phyloP scores from a whole-genome alignment of 2,113 vertebrate species.

The Eira barbara region DNA sequence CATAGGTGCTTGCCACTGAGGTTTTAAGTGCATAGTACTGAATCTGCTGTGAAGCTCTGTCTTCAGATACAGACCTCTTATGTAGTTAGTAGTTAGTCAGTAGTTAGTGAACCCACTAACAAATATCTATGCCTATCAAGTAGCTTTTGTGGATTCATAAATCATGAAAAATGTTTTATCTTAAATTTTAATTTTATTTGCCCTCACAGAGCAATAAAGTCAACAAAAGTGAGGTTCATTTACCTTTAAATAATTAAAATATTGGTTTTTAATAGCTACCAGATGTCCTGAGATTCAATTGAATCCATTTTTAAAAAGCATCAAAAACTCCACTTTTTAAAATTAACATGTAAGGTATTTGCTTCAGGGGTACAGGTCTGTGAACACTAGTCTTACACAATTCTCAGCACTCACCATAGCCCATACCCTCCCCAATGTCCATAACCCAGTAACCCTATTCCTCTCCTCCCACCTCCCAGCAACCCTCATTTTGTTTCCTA shows the following conservation, averaged over 20 bases:
- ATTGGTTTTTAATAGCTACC: conserved; percentile 33
- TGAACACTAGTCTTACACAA: too few relatives aligned
- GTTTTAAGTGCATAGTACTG: neutral
- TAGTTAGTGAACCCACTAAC: neutral
- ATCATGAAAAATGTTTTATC: neutral
- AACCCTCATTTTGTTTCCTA: too few relatives aligned
- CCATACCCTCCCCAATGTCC: too few relatives aligned
- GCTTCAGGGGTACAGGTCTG: too few relatives aligned
- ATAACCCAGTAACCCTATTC: too few relatives aligned
- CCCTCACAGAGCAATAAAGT: neutral
- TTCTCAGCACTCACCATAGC: too few relatives aligned
- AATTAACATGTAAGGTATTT: too few relatives aligned
- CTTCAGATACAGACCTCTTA: neutral
- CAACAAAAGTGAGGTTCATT: conserved; percentile 31
- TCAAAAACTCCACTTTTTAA: neutral
- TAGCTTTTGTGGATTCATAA: neutral
- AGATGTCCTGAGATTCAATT: neutral
- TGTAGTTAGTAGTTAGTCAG: too few relatives aligned
- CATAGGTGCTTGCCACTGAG: neutral
- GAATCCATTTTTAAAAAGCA: neutral
- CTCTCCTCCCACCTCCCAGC: too few relatives aligned
- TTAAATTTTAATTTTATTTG: conserved; percentile 28
- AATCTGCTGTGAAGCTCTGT: neutral
- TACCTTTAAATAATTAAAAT: conserved; percentile 46
- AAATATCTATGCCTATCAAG: neutral